These are phyloP conservation scores for Spicauda simplicius DNA, from an alignment of 2,888 invertebrate genomes.

Conservation along the genomic window DNA sequence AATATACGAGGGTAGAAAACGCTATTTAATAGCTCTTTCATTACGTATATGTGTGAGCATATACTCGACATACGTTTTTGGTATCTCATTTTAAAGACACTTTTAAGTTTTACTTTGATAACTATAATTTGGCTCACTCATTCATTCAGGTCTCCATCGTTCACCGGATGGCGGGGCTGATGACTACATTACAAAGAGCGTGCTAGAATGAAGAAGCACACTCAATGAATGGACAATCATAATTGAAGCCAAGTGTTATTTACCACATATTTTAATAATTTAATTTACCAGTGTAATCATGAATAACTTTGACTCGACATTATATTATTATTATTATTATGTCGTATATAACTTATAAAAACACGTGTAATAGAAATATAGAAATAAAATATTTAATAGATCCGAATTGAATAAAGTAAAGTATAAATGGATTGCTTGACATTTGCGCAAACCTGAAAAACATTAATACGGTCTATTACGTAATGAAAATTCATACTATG, in stretches of 20 bases:
- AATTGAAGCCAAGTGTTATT: conserved; percentile 4
- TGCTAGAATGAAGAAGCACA: conserved; percentile 43
- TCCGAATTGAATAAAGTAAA: not conserved
- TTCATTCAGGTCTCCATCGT: conserved; percentile 72
- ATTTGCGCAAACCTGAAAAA: not conserved
- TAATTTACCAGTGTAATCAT: conserved; percentile 12
- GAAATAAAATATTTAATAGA: not conserved
- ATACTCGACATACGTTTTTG: too few species aligned
- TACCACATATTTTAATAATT: not conserved
- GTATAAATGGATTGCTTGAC: not conserved
- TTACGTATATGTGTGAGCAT: too few species aligned
- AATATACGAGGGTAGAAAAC: too few species aligned
- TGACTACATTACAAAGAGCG: conserved; percentile 53
- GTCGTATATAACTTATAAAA: not conserved
- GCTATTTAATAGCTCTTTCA: too few species aligned
- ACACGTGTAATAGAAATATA: not conserved
- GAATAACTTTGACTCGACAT: not conserved
- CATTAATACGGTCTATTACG: too few species aligned
- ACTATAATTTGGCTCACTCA: conserved; percentile 8
- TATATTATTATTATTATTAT: not conserved
- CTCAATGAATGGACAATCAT: conserved; percentile 14
- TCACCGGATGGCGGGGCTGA: conserved; percentile 81
- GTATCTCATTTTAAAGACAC: too few species aligned
- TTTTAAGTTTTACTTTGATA: too few species aligned
- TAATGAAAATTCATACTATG: too few species aligned